phyloP scores from a whole-genome alignment of 1,140 invertebrate genomes.

The Hylyphantes graminicola region DNA sequence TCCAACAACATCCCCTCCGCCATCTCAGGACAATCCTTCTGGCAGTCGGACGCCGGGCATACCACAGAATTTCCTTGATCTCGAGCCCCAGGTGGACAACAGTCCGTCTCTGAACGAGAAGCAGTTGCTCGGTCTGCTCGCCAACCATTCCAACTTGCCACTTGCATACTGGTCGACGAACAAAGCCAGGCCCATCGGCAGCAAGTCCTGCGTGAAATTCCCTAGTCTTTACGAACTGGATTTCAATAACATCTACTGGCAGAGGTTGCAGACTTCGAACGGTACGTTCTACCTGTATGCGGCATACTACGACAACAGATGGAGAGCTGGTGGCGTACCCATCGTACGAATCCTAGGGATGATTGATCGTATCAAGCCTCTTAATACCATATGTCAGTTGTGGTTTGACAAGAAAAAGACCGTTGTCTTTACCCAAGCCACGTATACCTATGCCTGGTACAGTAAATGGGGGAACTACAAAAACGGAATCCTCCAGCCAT shows the following conservation, averaged over 20 bases:
- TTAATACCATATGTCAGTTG: slow-evolving; percentile 85
- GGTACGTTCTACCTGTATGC: slow-evolving; percentile 90
- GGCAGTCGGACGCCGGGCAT: slow-evolving; percentile 61
- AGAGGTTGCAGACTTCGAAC: slow-evolving; percentile 81
- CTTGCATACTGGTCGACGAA: slow-evolving; percentile 62
- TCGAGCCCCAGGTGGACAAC: slow-evolving; percentile 76
- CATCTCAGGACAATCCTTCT: slow-evolving; percentile 24
- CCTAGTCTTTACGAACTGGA: slow-evolving; percentile 80
- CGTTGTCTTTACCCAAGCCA: slow-evolving; percentile 78
- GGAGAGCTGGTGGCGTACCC: slow-evolving; percentile 80
- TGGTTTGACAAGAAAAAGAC: slow-evolving; percentile 89
- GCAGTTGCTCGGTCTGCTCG: slow-evolving; percentile 77
- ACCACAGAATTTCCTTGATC: slow-evolving; percentile 64
- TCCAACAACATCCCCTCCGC: slow-evolving; percentile 21
- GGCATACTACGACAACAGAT: slow-evolving; percentile 86
- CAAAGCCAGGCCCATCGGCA: slow-evolving; percentile 71
- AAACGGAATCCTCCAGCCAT: slow-evolving; percentile 90
- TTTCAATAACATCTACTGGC: slow-evolving; percentile 93
- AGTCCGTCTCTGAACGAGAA: slow-evolving; percentile 78
- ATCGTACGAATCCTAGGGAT: slow-evolving; percentile 88
- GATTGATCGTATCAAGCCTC: slow-evolving; percentile 88
- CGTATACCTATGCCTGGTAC: slow-evolving; percentile 94
- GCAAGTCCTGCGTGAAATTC: slow-evolving; percentile 79
- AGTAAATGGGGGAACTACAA: slow-evolving; percentile 95
- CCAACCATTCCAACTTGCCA: slow-evolving; percentile 64